These are phyloP conservation scores for Gymnocheta viridis DNA, from an alignment of 2,888 invertebrate species.

Conservation along the genomic window DNA sequence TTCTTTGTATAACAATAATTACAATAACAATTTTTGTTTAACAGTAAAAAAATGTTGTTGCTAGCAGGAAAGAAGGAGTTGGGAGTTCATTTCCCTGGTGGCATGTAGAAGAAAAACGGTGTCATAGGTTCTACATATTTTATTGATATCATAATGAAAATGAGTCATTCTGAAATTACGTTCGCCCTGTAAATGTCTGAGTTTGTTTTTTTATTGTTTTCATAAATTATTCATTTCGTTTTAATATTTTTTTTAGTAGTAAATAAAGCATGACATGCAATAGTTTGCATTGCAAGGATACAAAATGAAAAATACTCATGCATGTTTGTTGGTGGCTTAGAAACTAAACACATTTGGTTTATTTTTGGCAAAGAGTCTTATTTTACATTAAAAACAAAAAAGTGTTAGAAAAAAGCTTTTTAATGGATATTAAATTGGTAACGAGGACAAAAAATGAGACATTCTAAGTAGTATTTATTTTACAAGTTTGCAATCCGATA, in stretches of 20 bases:
- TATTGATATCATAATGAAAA: slow-evolving; percentile 5
- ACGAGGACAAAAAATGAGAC: slow-evolving; percentile 12
- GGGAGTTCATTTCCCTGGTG: not conserved
- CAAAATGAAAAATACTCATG: slow-evolving; percentile 5
- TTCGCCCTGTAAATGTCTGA: slow-evolving; percentile 8
- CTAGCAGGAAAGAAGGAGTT: not conserved
- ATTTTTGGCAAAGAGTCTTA: slow-evolving; percentile 9
- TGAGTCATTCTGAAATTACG: not conserved
- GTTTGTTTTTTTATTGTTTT: slow-evolving; percentile 15
- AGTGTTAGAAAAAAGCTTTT: not conserved
- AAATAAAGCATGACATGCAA: slow-evolving; percentile 50
- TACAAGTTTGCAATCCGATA: not conserved
- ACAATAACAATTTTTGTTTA: not conserved
- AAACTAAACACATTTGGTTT: not conserved
- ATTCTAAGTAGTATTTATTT: not conserved
- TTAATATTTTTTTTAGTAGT: slow-evolving; percentile 8
- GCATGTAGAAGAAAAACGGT: not conserved
- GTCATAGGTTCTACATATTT: slow-evolving; percentile 39
- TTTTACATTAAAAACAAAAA: not conserved
- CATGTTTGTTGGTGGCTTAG: not conserved
- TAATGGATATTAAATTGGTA: slow-evolving; percentile 31
- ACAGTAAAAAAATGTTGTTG: not conserved
- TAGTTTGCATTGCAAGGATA: slow-evolving; percentile 44
- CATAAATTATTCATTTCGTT: slow-evolving; percentile 42
- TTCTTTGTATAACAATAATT: not conserved